phyloP scores from a whole-genome alignment of 2,113 vertebrate genomes.

The Baryphthengus martii region DNA sequence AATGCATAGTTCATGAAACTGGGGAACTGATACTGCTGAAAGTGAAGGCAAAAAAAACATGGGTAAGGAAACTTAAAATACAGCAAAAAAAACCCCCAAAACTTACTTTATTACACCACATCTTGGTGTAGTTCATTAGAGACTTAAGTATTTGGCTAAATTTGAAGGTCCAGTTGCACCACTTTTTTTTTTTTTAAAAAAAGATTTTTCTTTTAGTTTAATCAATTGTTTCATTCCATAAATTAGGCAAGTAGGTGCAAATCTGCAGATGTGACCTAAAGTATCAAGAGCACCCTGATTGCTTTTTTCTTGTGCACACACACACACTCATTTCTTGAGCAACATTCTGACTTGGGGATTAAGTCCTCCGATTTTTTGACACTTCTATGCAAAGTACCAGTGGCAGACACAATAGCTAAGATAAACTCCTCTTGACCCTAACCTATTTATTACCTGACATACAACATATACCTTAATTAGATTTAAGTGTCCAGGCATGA shows the following conservation, averaged over 20 bases:
- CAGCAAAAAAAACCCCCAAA: not conserved
- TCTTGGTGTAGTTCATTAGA: not conserved
- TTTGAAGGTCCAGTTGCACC: not conserved
- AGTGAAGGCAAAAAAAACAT: not conserved
- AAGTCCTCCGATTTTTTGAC: not conserved
- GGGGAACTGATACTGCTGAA: not conserved
- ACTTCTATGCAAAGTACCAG: not conserved
- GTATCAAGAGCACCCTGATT: not conserved
- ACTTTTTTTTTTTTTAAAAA: not conserved
- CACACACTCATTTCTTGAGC: not conserved
- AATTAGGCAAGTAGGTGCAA: not conserved
- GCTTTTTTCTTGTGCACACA: not conserved
- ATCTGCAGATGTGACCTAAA: not conserved
- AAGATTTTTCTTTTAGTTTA: not conserved
- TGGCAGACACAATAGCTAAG: not conserved
- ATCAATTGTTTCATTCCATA: not conserved
- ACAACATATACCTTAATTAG: not conserved
- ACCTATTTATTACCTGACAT: not conserved
- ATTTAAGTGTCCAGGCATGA: not conserved
- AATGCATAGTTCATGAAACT: not conserved
- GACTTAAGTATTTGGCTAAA: not conserved
- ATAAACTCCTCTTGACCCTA: not conserved
- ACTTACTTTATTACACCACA: not conserved
- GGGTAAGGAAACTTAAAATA: not conserved
- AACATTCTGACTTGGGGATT: not conserved